Evolutionary conservation across 2,888 invertebrate genomes (phyloP).

Genomic region (Liodrosophila aerea): DNA sequence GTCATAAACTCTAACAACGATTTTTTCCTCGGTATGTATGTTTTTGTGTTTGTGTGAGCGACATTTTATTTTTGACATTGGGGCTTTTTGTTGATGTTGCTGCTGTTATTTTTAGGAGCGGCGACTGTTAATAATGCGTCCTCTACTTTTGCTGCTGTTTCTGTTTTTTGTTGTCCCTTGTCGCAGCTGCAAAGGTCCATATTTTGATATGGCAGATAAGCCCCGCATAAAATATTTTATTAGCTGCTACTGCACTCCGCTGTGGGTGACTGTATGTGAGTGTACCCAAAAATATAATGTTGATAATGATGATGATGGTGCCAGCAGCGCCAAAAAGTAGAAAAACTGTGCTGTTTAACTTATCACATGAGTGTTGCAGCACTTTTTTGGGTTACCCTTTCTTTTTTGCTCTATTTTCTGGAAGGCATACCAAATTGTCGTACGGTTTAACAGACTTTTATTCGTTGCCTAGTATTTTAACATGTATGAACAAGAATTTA

Average conservation of each 20-base stretch:
- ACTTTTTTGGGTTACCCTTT: neutral
- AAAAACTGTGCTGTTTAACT: constrained; percentile 54
- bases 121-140: constrained; percentile 67
- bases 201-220: constrained; percentile 69
- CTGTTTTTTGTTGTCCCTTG: constrained; percentile 43
- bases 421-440: neutral
- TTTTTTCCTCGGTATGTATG: constrained; percentile 27
- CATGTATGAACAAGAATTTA: too few species aligned
- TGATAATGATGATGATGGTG: constrained; percentile 53
- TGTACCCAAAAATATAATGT: constrained; percentile 42
- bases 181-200: constrained; percentile 61
- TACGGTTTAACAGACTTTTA: too few species aligned
- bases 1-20: constrained; percentile 68
- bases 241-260: constrained; percentile 56
- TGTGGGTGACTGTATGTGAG: constrained; percentile 4
- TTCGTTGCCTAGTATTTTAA: too few species aligned
- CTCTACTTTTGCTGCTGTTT: constrained; percentile 22
- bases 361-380: constrained; percentile 43
- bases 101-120: constrained; percentile 42
- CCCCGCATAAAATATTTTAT: constrained; percentile 75
- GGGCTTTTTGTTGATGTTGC: constrained; percentile 53
- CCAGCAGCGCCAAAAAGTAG: constrained; percentile 48
- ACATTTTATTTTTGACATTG: constrained; percentile 65
- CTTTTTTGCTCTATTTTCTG: too few species aligned
- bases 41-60: constrained; percentile 34